Evolutionary conservation across 2,888 invertebrate genomes (phyloP).

Genomic region (Acanthosepion lycidas): DNA sequence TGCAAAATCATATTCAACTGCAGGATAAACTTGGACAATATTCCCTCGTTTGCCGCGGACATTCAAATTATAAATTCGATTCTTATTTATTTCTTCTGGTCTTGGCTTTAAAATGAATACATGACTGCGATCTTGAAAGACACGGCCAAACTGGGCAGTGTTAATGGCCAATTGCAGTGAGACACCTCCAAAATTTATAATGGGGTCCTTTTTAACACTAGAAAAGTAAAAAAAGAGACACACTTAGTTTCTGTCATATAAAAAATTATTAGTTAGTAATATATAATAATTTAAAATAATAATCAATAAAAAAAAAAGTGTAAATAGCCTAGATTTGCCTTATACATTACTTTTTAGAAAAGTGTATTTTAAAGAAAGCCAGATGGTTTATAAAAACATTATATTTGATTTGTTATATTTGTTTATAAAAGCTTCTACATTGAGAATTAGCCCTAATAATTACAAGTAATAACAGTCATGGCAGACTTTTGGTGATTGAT

Average conservation of each 20-base stretch:
- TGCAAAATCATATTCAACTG: slow-evolving; percentile 73
- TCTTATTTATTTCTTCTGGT: slow-evolving; percentile 56
- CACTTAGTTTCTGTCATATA: too few species aligned
- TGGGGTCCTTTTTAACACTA: slow-evolving; percentile 68
- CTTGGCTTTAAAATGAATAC: slow-evolving; percentile 68
- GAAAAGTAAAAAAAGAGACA: neutral
- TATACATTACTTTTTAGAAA: neutral
- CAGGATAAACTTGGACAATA: slow-evolving; percentile 73
- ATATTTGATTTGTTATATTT: too few species aligned
- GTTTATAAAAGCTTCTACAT: too few species aligned
- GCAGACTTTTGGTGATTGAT: too few species aligned
- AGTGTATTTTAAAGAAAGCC: too few species aligned
- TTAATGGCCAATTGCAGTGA: slow-evolving; percentile 72
- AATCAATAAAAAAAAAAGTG: neutral
- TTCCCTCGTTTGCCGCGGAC: slow-evolving; percentile 72
- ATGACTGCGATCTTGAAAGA: slow-evolving; percentile 73
- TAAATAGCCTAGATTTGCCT: neutral
- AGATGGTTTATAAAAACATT: too few species aligned
- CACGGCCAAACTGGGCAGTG: slow-evolving; percentile 73
- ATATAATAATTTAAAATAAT: too few species aligned
- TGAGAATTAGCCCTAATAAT: too few species aligned
- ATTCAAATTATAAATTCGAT: slow-evolving; percentile 68
- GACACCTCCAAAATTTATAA: slow-evolving; percentile 68
- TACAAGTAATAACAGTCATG: too few species aligned
- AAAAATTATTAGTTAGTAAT: too few species aligned